phyloP scores from a whole-genome alignment of 53 echinoderm and acorn worm species.

The Glandiceps talaboti region DNA sequence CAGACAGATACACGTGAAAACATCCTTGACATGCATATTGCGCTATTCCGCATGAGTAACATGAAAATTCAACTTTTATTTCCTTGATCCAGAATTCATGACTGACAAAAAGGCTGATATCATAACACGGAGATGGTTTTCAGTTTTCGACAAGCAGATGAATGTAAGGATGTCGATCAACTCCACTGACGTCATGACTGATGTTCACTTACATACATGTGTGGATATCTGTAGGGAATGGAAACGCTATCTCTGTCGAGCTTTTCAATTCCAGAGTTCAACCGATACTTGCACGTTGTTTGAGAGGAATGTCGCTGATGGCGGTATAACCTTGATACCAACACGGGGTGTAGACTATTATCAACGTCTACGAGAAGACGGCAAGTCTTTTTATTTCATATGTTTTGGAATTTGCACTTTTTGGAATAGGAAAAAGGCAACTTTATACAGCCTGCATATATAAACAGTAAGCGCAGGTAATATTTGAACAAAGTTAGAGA shows the following conservation, averaged over 20 bases:
- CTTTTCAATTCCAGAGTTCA: background rate
- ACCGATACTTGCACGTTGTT: background rate
- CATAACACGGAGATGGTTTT: background rate
- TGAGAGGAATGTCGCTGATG: background rate
- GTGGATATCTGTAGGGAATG: background rate
- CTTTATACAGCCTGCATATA: too few species aligned
- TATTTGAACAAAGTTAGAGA: too few species aligned
- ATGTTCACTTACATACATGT: background rate
- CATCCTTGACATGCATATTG: too few species aligned
- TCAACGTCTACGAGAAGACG: background rate
- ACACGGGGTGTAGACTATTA: background rate
- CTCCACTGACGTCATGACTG: background rate
- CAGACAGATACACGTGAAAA: too few species aligned
- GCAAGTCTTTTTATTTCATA: background rate
- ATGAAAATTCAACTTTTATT: too few species aligned
- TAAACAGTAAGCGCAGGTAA: too few species aligned
- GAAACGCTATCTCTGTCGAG: background rate
- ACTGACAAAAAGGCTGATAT: background rate
- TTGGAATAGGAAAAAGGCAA: too few species aligned
- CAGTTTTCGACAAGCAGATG: background rate
- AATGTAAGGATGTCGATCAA: background rate
- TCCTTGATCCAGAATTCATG: background rate
- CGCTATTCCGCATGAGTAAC: too few species aligned
- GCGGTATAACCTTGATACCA: background rate
- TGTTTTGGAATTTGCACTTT: too few species aligned